Percentiles rank a stretch among this genome's conserved stretches.
phyloP scores from a whole-genome alignment of 2,797 vertebrate genomes.

The Malurus splendens region DNA sequence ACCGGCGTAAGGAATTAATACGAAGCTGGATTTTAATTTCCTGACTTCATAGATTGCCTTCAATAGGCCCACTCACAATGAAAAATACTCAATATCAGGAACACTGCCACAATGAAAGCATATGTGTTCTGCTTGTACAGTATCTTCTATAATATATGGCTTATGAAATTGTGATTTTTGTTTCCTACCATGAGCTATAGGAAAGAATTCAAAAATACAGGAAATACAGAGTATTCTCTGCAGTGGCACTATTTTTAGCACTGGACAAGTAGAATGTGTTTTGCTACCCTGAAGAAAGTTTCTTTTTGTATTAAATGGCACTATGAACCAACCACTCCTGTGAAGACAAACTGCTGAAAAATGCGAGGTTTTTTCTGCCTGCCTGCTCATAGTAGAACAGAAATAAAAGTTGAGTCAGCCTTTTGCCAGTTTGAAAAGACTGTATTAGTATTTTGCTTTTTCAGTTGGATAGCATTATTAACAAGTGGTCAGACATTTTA shows the following conservation, averaged over 20 bases:
- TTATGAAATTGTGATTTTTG: not conserved
- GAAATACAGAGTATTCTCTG: not conserved
- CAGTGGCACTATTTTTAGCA: not conserved
- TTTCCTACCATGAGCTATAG: not conserved
- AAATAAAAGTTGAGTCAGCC: not conserved
- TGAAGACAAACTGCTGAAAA: not conserved
- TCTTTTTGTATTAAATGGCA: not conserved
- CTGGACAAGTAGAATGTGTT: not conserved
- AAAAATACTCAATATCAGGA: not conserved
- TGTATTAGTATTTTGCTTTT: not conserved
- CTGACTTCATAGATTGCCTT: not conserved
- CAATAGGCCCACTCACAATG: not conserved
- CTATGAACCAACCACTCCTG: not conserved
- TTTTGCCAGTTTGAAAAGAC: not conserved
- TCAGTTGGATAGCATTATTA: not conserved
- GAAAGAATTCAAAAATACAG: not conserved
- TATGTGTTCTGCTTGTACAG: not conserved
- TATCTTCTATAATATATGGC: not conserved
- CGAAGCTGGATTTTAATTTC: not conserved
- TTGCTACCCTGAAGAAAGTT: not conserved
- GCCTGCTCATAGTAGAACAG: not conserved
- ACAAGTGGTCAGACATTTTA: not conserved
- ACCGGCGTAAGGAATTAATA: not conserved
- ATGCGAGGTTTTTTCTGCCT: not conserved
- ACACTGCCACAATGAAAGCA: not conserved